Evolutionary conservation across 2,797 vertebrate species (phyloP).

Genomic region (Anguilla marmorata): DNA sequence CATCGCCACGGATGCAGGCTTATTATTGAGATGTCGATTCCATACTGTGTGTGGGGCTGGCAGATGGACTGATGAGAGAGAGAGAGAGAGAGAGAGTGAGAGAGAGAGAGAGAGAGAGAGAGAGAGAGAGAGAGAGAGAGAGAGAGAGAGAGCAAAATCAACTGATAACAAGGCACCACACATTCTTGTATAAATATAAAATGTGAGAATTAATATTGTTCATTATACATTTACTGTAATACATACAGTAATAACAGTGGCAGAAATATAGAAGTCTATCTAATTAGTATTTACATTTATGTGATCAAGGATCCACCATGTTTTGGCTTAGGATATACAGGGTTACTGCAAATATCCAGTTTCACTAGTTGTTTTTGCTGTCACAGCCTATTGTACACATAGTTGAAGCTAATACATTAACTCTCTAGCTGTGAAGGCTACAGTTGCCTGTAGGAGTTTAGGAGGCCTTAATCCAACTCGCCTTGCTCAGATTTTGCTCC

Average conservation of each 20-base stretch:
- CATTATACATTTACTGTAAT: not conserved
- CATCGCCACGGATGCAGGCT: constrained; percentile 65
- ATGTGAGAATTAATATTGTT: not conserved
- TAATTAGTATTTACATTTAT: not conserved
- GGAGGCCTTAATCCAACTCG: too few species aligned
- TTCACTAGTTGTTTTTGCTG: not conserved
- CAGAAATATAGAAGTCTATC: not conserved
- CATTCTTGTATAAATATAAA: not conserved
- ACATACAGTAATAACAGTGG: not conserved
- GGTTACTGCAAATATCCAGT: too few species aligned
- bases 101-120: not conserved
- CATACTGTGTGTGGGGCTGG: constrained; percentile 45
- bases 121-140: not conserved
- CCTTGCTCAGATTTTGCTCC: too few species aligned
- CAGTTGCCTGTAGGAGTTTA: too few species aligned
- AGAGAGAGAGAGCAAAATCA: not conserved
- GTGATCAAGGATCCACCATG: not conserved
- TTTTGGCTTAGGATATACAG: not conserved
- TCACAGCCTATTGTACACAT: too few species aligned
- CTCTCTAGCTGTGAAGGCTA: too few species aligned
- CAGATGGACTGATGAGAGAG: constrained; percentile 37
- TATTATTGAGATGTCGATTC: constrained; percentile 66
- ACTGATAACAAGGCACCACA: not conserved
- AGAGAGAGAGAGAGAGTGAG: not conserved
- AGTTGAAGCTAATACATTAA: too few species aligned